Evolutionary conservation across 2,888 invertebrate species (phyloP).

Genomic region (Metopia argyrocephala): DNA sequence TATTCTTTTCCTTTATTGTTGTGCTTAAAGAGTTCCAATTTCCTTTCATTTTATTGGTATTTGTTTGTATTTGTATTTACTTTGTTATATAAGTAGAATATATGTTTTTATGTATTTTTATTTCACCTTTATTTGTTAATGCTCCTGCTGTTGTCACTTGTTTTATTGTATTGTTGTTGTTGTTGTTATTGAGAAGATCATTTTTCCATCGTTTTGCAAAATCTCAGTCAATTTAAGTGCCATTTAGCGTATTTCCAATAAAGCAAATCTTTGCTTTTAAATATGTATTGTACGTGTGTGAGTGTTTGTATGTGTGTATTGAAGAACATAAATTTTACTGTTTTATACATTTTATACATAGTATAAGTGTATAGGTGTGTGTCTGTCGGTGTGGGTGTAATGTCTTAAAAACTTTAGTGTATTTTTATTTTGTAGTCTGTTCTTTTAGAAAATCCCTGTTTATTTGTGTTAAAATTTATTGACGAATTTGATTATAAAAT

Average conservation of each 20-base stretch:
- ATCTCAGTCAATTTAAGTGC: slow-evolving; percentile 59
- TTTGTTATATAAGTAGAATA: slow-evolving; percentile 21
- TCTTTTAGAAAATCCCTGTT: slow-evolving; percentile 27
- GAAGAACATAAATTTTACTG: slow-evolving; percentile 41
- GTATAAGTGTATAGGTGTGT: not conserved
- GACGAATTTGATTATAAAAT: slow-evolving; percentile 1
- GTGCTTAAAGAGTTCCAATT: not conserved
- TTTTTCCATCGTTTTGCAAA: slow-evolving; percentile 41
- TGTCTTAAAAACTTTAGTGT: too few species aligned
- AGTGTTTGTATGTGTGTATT: not conserved
- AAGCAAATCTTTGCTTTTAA: not conserved
- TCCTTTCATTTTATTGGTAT: not conserved
- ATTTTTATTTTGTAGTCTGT: too few species aligned
- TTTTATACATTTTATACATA: slow-evolving; percentile 1
- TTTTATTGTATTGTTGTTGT: slow-evolving; percentile 1
- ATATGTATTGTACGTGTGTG: not conserved
- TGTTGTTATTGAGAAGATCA: slow-evolving; percentile 11
- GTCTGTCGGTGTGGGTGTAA: not conserved
- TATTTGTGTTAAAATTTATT: slow-evolving; percentile 53
- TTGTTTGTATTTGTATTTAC: slow-evolving; percentile 2
- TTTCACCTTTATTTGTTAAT: slow-evolving; percentile 12
- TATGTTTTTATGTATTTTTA: too few species aligned
- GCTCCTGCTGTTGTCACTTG: not conserved
- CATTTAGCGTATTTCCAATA: slow-evolving; percentile 40
- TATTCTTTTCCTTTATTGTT: not conserved